phyloP scores from a whole-genome alignment of 2,113 vertebrate genomes.

The Scartelaos histophorus region DNA sequence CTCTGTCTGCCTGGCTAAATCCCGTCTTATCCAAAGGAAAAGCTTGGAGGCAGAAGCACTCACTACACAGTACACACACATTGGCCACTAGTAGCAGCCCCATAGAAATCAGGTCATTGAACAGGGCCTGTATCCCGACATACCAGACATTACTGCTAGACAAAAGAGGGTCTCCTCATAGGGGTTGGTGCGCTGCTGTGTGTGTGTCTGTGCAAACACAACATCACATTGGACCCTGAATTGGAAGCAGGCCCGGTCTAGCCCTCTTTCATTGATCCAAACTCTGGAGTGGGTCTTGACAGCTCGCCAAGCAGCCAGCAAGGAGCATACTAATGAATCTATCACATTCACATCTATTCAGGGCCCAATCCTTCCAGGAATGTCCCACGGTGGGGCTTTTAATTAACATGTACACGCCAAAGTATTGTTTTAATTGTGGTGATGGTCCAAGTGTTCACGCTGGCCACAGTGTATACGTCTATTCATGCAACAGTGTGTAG shows the following conservation, averaged over 20 bases:
- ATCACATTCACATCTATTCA: constrained; percentile 60
- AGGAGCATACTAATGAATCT: constrained; percentile 63
- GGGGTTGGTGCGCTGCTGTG: constrained; percentile 19
- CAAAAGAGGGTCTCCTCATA: constrained; percentile 72
- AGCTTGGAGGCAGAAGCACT: constrained; percentile 59
- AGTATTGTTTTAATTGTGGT: constrained; percentile 54
- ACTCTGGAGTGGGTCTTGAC: constrained; percentile 58
- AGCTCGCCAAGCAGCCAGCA: constrained; percentile 33
- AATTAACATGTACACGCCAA: constrained; percentile 46
- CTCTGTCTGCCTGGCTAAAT: constrained; percentile 67
- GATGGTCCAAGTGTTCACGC: constrained; percentile 29
- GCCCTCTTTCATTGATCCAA: constrained; percentile 42
- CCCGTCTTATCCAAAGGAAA: constrained; percentile 67
- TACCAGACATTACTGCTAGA: constrained; percentile 77
- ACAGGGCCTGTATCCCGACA: constrained; percentile 69
- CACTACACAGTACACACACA: constrained; percentile 1
- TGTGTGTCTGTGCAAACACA: constrained; percentile 35
- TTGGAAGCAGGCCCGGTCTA: constrained; percentile 43
- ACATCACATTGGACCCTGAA: constrained; percentile 37
- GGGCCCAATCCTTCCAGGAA: constrained; percentile 54
- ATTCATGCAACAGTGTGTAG: constrained; percentile 8
- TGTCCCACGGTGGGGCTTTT: constrained; percentile 30
- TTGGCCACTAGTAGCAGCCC: constrained; percentile 29
- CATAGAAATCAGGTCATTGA: constrained; percentile 77
- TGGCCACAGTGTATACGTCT: not conserved